A percentile compares a stretch with the other conserved stretches of the same genome.
Conservation (phyloP, 2,888 invertebrate species). For the Pelosia muscerda region DNA sequence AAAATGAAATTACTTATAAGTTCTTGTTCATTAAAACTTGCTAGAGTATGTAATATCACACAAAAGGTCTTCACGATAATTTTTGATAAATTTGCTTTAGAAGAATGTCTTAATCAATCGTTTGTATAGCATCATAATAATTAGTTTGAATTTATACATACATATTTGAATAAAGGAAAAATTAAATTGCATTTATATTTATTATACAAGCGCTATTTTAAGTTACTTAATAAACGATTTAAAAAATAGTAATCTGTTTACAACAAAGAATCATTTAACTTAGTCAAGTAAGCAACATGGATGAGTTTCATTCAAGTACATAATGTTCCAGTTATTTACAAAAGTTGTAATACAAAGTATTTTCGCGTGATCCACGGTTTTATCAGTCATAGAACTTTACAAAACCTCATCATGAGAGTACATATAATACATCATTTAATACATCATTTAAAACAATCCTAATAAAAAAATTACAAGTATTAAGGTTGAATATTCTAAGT, state of each 20-base stretch:
- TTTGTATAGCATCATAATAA: conserved; percentile 26
- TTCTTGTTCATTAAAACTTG: not conserved
- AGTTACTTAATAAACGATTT: not conserved
- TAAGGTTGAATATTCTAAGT: not conserved
- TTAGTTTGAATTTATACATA: conserved; percentile 34
- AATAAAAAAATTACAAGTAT: conserved; percentile 16
- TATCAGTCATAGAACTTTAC: too few species aligned
- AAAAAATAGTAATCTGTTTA: not conserved
- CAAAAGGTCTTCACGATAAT: not conserved
- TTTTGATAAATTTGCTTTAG: conserved; percentile 14
- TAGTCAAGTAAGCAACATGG: too few species aligned
- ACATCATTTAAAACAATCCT: conserved; percentile 31
- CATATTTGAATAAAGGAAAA: conserved; percentile 13
- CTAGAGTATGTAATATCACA: not conserved
- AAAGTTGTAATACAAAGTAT: conserved; percentile 27
- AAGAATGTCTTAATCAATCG: conserved; percentile 22
- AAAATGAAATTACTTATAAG: too few species aligned
- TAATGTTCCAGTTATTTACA: conserved; percentile 23
- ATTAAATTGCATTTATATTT: conserved; percentile 22
- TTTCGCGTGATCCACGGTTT: conserved; percentile 25
- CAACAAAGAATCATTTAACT: too few species aligned
- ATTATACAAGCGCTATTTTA: conserved; percentile 5
- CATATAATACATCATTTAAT: too few species aligned
- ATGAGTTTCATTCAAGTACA: too few species aligned
- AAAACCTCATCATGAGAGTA: too few species aligned